Conservation (phyloP, 2,888 invertebrate genomes). For the Xanthostigma xanthostigma region DNA sequence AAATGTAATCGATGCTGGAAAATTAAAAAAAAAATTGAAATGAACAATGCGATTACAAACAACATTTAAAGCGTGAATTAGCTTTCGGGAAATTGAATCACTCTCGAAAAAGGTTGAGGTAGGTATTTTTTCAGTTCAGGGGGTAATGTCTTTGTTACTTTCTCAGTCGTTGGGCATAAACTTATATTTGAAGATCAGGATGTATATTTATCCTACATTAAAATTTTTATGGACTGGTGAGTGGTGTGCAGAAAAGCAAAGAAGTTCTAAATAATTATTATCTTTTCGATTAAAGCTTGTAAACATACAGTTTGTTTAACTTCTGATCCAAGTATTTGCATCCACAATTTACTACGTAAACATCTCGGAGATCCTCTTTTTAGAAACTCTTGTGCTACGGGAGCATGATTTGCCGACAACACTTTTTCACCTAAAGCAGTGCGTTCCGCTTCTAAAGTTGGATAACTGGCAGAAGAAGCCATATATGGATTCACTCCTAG, state of each 20-base stretch:
- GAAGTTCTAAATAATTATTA: no score
- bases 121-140: no score
- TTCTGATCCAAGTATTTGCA: conserved; percentile 70
- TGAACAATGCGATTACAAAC: no score
- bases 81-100: no score
- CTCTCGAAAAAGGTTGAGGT: no score
- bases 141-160: no score
- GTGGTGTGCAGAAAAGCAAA: no score
- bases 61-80: no score
- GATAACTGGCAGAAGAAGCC: conserved; percentile 37
- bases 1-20: conserved; percentile 60
- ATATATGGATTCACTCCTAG: conserved; percentile 51
- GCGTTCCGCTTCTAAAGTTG: conserved; percentile 51
- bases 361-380: conserved; percentile 72
- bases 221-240: no score
- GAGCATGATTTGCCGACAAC: conserved; percentile 63
- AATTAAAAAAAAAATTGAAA: conserved; percentile 1
- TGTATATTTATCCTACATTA: no score
- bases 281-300: not conserved
- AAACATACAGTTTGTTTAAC: conserved; percentile 43
- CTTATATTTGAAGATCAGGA: no score
- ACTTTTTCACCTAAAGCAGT: conserved; percentile 64
- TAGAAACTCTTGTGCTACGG: conserved; percentile 77
- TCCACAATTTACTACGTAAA: conserved; percentile 72
- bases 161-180: no score